Evolutionary conservation across 2,888 invertebrate genomes (phyloP).

Genomic region (Tipula helvola): DNA sequence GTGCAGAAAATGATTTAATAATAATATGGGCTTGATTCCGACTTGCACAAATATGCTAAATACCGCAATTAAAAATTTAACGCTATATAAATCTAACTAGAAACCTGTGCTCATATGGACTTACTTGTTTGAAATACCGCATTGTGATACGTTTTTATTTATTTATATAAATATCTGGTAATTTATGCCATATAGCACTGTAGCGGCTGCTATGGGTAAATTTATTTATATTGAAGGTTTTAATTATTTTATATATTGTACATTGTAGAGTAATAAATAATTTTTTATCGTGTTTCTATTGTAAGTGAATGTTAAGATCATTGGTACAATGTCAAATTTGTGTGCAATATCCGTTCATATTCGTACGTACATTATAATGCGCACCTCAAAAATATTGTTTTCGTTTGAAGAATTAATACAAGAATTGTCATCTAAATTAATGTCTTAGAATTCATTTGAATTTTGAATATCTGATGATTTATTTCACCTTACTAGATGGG

Average conservation of each 20-base stretch:
- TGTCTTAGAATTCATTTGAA: no score
- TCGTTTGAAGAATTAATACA: background rate
- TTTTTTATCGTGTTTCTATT: background rate
- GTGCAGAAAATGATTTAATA: no score
- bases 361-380: background rate
- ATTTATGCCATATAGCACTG: background rate
- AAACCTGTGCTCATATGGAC: no score
- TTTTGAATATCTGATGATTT: background rate
- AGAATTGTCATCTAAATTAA: no score
- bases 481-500: background rate
- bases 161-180: background rate
- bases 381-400: background rate
- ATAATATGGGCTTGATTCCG: no score
- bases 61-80: no score
- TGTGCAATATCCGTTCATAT: background rate
- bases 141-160: no score
- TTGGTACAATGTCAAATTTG: background rate
- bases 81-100: no score
- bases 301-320: background rate
- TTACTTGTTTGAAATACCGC: no score
- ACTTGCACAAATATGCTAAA: no score
- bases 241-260: background rate
- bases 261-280: background rate
- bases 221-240: background rate
- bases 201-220: background rate